These are phyloP conservation scores for Corythaeola cristata DNA, from an alignment of 2,113 vertebrate species.

Conservation along the genomic window DNA sequence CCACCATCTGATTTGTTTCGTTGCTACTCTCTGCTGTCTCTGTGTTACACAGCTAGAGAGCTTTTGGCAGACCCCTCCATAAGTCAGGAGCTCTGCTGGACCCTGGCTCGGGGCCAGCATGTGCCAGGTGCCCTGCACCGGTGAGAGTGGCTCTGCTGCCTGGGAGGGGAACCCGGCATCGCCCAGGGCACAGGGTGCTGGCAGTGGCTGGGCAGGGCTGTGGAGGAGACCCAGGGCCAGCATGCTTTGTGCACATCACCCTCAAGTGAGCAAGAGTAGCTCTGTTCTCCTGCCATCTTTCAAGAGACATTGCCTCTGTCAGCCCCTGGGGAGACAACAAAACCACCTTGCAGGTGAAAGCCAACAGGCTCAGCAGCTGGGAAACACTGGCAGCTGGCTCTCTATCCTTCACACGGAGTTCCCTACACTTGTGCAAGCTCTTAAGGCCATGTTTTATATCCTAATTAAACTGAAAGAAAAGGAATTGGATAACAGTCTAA, in stretches of 20 bases:
- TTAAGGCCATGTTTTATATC: constrained; percentile 66
- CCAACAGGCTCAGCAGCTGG: not conserved
- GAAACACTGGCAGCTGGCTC: constrained; percentile 8
- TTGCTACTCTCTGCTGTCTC: not conserved
- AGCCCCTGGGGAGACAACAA: not conserved
- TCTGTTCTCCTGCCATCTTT: not conserved
- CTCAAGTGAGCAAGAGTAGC: not conserved
- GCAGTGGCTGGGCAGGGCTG: not conserved
- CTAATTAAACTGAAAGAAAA: constrained; percentile 75
- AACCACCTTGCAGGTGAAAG: not conserved
- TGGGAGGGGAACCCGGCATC: not conserved
- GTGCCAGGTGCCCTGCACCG: fast-evolving
- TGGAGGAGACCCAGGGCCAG: not conserved
- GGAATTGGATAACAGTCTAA: constrained; percentile 67
- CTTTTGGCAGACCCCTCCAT: not conserved
- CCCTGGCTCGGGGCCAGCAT: not conserved
- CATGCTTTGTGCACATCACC: not conserved
- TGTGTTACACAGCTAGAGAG: not conserved
- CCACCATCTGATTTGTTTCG: not conserved
- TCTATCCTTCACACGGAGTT: not conserved
- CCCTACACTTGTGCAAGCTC: not conserved
- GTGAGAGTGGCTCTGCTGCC: fast-evolving
- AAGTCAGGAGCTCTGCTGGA: not conserved
- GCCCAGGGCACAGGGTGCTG: not conserved
- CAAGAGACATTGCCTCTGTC: not conserved